phyloP scores from a whole-genome alignment of 2,113 vertebrate genomes.

The Apeltes quadracus region DNA sequence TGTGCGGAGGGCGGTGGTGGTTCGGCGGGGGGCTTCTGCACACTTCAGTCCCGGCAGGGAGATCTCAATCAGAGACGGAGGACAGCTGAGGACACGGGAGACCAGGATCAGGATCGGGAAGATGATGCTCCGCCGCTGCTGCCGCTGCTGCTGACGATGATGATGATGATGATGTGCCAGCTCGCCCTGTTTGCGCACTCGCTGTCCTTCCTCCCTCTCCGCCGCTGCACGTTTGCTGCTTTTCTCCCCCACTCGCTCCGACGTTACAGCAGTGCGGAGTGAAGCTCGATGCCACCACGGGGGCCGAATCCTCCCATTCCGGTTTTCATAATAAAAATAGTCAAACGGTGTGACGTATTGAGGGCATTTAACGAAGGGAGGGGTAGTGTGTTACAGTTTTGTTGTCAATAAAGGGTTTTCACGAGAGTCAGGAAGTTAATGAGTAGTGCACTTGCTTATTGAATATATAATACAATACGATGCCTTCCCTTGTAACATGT shows the following conservation, averaged over 20 bases:
- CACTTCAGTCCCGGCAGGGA: constrained; percentile 67
- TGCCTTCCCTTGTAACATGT: background rate
- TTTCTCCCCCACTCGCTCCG: constrained; percentile 64
- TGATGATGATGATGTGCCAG: constrained; percentile 54
- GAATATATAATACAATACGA: background rate
- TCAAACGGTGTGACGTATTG: background rate
- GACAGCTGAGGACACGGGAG: constrained; percentile 63
- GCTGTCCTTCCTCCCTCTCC: constrained; percentile 70
- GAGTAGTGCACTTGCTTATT: fast-evolving
- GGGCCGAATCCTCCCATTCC: fast-evolving
- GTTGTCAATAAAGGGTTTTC: background rate
- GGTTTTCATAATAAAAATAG: constrained; percentile 52
- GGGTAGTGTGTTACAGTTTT: background rate
- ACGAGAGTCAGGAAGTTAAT: no score
- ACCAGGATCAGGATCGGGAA: constrained; percentile 43
- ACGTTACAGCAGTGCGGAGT: constrained; percentile 50
- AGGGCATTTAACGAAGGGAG: background rate
- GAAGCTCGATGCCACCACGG: constrained; percentile 9
- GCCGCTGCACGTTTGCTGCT: constrained; percentile 68
- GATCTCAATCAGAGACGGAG: constrained; percentile 66
- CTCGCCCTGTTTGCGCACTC: constrained; percentile 69
- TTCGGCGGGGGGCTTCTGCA: constrained; percentile 63
- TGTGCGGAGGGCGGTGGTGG: constrained; percentile 62
- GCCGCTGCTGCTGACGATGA: constrained; percentile 56
- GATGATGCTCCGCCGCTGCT: constrained; percentile 67